phyloP scores from a whole-genome alignment of 2,797 vertebrate species.

The Bradypus variegatus region DNA sequence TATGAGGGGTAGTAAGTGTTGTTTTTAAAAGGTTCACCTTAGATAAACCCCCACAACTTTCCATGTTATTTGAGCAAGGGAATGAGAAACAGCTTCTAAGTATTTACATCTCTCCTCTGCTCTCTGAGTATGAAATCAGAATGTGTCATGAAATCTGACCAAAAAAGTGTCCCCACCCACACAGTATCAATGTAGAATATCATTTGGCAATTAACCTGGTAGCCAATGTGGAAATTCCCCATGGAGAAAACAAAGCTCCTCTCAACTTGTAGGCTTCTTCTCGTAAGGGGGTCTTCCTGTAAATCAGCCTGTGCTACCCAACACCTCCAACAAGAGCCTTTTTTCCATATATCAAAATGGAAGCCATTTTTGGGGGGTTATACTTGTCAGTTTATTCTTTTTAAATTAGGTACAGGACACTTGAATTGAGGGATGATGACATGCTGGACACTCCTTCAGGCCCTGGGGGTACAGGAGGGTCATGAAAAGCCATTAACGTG shows the following conservation, averaged over 20 bases:
- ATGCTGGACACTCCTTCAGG: background rate
- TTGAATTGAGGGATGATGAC: background rate
- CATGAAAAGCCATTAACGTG: background rate
- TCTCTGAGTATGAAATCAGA: conserved; percentile 53
- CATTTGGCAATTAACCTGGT: conserved; percentile 63
- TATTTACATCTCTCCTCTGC: conserved; percentile 51
- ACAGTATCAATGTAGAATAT: conserved; percentile 60
- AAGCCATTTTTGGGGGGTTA: background rate
- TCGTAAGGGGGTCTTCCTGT: conserved; percentile 55
- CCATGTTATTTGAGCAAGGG: conserved; percentile 49
- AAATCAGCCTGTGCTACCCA: conserved; percentile 15
- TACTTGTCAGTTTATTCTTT: background rate
- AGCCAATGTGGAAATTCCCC: conserved; percentile 76
- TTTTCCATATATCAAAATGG: background rate
- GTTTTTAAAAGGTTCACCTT: conserved; percentile 41
- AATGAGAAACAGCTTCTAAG: conserved; percentile 57
- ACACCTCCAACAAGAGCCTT: background rate
- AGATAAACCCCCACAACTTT: conserved; percentile 62
- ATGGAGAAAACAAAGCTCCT: conserved; percentile 68
- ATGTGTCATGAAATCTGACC: conserved; percentile 69
- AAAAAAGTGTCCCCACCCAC: conserved; percentile 77
- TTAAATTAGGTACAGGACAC: background rate
- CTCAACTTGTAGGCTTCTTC: conserved; percentile 44
- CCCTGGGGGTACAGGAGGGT: background rate
- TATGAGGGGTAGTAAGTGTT: conserved; percentile 21